Conservation (phyloP, 2,113 vertebrate species). For the Epinephelus fuscoguttatus region DNA sequence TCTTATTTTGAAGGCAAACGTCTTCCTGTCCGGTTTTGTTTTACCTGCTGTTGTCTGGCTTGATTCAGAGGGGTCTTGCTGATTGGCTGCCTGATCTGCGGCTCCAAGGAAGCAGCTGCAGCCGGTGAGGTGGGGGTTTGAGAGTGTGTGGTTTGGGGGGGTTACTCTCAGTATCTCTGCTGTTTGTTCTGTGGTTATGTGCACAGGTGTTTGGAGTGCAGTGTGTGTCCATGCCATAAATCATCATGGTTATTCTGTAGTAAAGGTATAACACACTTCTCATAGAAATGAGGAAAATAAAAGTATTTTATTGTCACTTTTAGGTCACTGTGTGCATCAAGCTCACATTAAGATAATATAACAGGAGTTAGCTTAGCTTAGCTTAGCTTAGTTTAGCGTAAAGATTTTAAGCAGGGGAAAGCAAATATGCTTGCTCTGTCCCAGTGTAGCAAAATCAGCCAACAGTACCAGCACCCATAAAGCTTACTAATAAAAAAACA, state of each 20-base stretch:
- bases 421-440: background rate
- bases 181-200: constrained; percentile 2
- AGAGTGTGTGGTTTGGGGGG: constrained; percentile 2
- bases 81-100: constrained; percentile 50
- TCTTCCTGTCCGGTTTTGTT: background rate
- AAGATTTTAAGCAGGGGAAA: background rate
- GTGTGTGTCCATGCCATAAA: constrained; percentile 1
- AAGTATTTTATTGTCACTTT: too few relatives aligned
- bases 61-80: constrained; percentile 40
- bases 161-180: background rate
- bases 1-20: constrained; percentile 60
- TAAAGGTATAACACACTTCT: background rate
- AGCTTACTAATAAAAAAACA: too few relatives aligned
- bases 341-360: too few relatives aligned
- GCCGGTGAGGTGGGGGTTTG: constrained; percentile 25
- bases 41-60: constrained; percentile 23
- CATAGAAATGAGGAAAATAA: background rate
- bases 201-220: constrained; percentile 18
- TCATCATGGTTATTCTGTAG: background rate
- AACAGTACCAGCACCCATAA: too few relatives aligned
- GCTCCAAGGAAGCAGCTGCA: constrained; percentile 64
- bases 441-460: too few relatives aligned
- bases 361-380: too few relatives aligned
- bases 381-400: too few relatives aligned
- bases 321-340: too few relatives aligned